These are phyloP conservation scores for Nomada lathburiana DNA, from an alignment of 2,888 invertebrate genomes.

Conservation along the genomic window DNA sequence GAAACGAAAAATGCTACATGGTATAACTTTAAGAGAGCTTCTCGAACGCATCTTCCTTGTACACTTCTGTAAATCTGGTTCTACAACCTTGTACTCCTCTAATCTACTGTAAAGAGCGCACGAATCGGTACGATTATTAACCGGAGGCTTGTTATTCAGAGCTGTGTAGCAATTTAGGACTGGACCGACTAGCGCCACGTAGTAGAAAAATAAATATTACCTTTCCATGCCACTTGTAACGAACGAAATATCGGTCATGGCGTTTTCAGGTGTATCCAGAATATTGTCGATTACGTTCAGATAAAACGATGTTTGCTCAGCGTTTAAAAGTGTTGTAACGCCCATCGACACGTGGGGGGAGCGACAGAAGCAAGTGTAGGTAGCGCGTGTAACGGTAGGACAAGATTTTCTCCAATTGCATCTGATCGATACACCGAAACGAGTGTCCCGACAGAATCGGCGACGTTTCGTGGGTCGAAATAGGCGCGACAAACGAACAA, in stretches of 20 bases:
- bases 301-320: constrained; percentile 58
- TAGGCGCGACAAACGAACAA: constrained; percentile 43
- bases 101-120: neutral
- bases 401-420: constrained; percentile 43
- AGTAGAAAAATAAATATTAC: constrained; percentile 8
- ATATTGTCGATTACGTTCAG: constrained; percentile 48
- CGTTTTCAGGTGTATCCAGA: constrained; percentile 40
- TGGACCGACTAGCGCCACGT: no score
- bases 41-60: neutral
- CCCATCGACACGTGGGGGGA: constrained; percentile 47
- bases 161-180: no score
- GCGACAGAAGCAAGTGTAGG: constrained; percentile 10
- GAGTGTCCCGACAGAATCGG: constrained; percentile 17
- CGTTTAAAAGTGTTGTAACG: constrained; percentile 47
- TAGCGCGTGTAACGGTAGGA: neutral
- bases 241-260: constrained; percentile 28
- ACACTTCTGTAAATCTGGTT: neutral
- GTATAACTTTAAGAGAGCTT: neutral
- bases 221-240: neutral
- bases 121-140: no score
- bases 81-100: neutral
- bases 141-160: no score
- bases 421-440: neutral
- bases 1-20: neutral
- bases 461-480: constrained; percentile 20